Conservation (phyloP, 2,888 invertebrate genomes). For the Syritta pipiens region DNA sequence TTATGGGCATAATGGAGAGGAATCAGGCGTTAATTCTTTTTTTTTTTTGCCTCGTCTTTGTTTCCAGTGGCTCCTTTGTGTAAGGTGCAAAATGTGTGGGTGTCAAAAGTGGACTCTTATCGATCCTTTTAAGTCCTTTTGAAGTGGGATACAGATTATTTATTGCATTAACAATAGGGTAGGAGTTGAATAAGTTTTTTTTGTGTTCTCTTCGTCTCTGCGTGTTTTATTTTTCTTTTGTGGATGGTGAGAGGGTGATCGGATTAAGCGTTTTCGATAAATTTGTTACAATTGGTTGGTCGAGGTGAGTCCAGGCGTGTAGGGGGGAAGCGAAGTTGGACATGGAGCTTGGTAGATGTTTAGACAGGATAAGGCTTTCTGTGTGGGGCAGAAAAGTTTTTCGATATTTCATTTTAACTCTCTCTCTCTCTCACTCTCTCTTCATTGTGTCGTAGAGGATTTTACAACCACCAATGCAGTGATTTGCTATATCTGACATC, state of each 20-base stretch:
- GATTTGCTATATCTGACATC: slow-evolving; percentile 58
- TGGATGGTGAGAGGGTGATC: background rate
- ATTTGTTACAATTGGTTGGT: slow-evolving; percentile 43
- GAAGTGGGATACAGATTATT: slow-evolving; percentile 61
- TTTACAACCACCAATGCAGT: slow-evolving; percentile 5
- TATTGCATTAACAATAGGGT: slow-evolving; percentile 41
- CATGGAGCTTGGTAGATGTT: slow-evolving; percentile 25
- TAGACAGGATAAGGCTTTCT: slow-evolving; percentile 18
- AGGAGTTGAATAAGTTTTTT: slow-evolving; percentile 2
- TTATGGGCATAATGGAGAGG: slow-evolving; percentile 22
- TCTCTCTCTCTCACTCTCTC: no score
- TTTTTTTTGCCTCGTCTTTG: background rate
- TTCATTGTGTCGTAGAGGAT: background rate
- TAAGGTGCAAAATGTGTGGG: slow-evolving; percentile 40
- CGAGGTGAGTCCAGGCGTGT: background rate
- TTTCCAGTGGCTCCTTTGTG: slow-evolving; percentile 25
- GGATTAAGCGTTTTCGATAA: slow-evolving; percentile 55
- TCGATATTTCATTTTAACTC: slow-evolving; percentile 53
- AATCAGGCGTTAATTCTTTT: slow-evolving; percentile 48
- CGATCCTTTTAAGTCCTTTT: slow-evolving; percentile 54
- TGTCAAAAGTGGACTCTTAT: slow-evolving; percentile 41
- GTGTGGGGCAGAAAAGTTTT: slow-evolving; percentile 15
- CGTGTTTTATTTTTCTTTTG: background rate
- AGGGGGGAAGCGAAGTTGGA: background rate
- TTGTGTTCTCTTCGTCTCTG: background rate